A percentile compares a stretch with the other conserved stretches of the same genome.
These are phyloP conservation scores for Cichladusa arquata DNA, from an alignment of 2,113 vertebrate species.

Conservation along the genomic window DNA sequence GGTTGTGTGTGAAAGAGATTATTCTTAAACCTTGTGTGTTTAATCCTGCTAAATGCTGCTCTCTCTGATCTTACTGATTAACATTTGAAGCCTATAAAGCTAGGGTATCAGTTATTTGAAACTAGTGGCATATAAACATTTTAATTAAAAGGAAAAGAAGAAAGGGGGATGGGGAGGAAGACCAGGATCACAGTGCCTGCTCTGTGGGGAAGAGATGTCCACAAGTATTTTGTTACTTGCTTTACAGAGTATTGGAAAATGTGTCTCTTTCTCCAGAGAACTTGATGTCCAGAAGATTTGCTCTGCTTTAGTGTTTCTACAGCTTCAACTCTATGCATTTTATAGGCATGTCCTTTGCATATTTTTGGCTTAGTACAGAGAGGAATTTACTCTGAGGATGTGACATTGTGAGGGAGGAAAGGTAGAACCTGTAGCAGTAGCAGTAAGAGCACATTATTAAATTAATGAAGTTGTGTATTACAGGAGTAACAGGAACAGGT, in stretches of 20 bases:
- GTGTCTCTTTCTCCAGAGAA: neutral
- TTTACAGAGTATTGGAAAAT: neutral
- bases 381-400: neutral
- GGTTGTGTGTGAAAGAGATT: neutral
- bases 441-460: neutral
- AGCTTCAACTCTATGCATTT: neutral
- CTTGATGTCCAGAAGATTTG: neutral
- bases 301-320: neutral
- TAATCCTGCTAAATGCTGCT: slow-evolving; percentile 60
- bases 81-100: slow-evolving; percentile 30
- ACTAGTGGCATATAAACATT: neutral
- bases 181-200: accelerated
- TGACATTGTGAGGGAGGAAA: neutral
- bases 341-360: neutral
- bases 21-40: slow-evolving; percentile 32
- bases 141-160: slow-evolving; percentile 9
- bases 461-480: neutral
- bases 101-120: slow-evolving; percentile 31
- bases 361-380: neutral
- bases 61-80: slow-evolving; percentile 43
- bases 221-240: neutral
- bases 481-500: neutral
- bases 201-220: neutral
- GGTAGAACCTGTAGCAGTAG: neutral
- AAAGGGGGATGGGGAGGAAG: accelerated